Conservation (phyloP, 2,797 vertebrate species). For the Acipenser ruthenus region DNA sequence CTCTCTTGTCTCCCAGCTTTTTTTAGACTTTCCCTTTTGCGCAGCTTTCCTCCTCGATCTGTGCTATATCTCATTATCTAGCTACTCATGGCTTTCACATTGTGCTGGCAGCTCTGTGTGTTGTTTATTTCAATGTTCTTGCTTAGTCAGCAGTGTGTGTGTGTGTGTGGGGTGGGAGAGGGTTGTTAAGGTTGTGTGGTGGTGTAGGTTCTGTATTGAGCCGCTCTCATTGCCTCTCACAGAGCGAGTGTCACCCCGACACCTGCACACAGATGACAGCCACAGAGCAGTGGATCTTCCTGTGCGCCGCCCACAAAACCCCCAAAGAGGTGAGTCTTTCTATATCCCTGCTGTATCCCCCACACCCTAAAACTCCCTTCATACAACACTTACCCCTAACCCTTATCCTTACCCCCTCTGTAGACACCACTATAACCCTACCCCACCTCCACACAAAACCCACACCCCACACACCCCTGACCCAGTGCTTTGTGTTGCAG, state of each 20-base stretch:
- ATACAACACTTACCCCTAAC: too few relatives aligned
- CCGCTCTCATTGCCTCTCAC: slow-evolving; percentile 39
- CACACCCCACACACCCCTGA: background rate
- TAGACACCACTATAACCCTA: too few relatives aligned
- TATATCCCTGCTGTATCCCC: background rate
- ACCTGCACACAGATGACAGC: slow-evolving; percentile 98
- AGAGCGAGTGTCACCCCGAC: slow-evolving; percentile 96
- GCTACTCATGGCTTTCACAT: too few relatives aligned
- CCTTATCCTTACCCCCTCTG: too few relatives aligned
- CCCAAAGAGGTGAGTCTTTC: slow-evolving; percentile 80
- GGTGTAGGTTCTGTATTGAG: background rate
- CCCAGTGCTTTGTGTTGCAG: slow-evolving; percentile 49
- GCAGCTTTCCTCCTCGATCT: too few relatives aligned
- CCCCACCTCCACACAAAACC: too few relatives aligned
- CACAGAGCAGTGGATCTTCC: slow-evolving; percentile 98
- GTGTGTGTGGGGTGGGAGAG: too few relatives aligned
- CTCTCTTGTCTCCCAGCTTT: background rate
- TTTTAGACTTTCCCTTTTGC: too few relatives aligned
- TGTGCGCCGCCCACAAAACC: slow-evolving; percentile 98
- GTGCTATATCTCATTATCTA: too few relatives aligned
- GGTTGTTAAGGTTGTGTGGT: too few relatives aligned
- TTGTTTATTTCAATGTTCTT: too few relatives aligned
- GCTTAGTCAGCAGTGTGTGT: background rate
- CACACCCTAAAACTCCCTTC: background rate
- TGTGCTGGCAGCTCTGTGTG: too few relatives aligned